Percentiles rank a stretch among this genome's conserved stretches.
Evolutionary conservation across 2,888 invertebrate genomes (phyloP).

Genomic region (Platycheirus rosarum): DNA sequence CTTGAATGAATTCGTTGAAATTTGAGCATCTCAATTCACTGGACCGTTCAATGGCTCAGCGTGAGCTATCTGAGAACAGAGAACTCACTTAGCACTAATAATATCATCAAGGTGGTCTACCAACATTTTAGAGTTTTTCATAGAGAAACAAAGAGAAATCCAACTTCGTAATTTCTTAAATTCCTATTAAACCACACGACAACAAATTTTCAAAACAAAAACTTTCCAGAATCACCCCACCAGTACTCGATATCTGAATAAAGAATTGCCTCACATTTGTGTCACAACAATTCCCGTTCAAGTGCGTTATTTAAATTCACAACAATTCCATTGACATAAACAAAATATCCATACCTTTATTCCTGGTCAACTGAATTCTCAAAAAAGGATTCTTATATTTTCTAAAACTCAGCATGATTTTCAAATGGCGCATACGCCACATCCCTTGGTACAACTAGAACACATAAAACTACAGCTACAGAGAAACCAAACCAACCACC

Average conservation of each 20-base stretch:
- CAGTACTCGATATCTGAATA: constrained; percentile 51
- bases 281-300: constrained; percentile 66
- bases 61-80: constrained; percentile 11
- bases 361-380: constrained; percentile 1
- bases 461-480: background rate
- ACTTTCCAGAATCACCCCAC: constrained; percentile 19
- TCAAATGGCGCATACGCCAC: constrained; percentile 59
- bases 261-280: constrained; percentile 48
- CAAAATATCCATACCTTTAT: constrained; percentile 33
- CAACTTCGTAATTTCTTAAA: constrained; percentile 24
- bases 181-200: constrained; percentile 23
- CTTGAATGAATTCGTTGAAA: no score
- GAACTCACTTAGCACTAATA: constrained; percentile 18
- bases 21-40: constrained; percentile 33
- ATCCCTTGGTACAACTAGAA: constrained; percentile 10
- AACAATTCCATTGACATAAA: constrained; percentile 26
- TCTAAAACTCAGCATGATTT: constrained; percentile 59
- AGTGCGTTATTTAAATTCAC: constrained; percentile 63
- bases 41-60: constrained; percentile 47
- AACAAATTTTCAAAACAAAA: constrained; percentile 9
- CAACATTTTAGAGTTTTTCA: constrained; percentile 26
- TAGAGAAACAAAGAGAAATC: background rate
- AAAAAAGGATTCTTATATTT: constrained; percentile 53
- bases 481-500: constrained; percentile 13
- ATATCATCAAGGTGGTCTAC: constrained; percentile 62